phyloP scores from a whole-genome alignment of 2,888 invertebrate species.

The Zeuzera pyrina region DNA sequence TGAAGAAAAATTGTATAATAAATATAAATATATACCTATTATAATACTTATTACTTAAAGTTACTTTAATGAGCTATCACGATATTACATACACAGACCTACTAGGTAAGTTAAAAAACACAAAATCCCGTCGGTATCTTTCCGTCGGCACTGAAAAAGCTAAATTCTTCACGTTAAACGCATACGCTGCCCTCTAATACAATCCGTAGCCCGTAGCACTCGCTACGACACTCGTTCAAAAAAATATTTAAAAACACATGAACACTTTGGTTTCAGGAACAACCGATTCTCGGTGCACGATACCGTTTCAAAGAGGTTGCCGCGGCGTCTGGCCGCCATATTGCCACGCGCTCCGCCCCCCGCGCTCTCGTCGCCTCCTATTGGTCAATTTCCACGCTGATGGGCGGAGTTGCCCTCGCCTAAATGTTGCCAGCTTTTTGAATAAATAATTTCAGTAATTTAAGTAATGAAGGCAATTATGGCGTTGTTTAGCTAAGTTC shows the following conservation, averaged over 20 bases:
- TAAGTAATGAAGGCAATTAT: constrained; percentile 75
- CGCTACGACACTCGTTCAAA: not conserved
- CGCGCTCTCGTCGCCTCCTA: constrained; percentile 25
- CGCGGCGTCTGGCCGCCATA: constrained; percentile 49
- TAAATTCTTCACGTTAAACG: not conserved
- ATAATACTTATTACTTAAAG: too few species aligned
- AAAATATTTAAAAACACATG: too few species aligned
- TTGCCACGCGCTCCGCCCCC: constrained; percentile 56
- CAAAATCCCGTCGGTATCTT: constrained; percentile 30
- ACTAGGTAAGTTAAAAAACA: too few species aligned
- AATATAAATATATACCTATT: too few species aligned
- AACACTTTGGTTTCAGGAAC: too few species aligned
- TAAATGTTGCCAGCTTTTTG: constrained; percentile 73
- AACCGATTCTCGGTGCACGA: constrained; percentile 20
- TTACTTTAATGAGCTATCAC: too few species aligned
- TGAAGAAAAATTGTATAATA: too few species aligned
- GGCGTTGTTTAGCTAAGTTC: constrained; percentile 74
- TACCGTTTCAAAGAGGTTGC: constrained; percentile 23
- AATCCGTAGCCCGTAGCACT: constrained; percentile 6
- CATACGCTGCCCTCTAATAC: constrained; percentile 6
- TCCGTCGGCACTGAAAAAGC: constrained; percentile 26
- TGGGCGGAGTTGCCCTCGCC: constrained; percentile 46
- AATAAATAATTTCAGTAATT: constrained; percentile 74
- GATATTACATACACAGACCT: too few species aligned
- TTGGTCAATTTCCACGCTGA: constrained; percentile 33